Evolutionary conservation across 2,888 invertebrate species (phyloP), one percentile per base, ranked within the genome.

Genomic region (Nasonovia ribisnigri): DNA sequence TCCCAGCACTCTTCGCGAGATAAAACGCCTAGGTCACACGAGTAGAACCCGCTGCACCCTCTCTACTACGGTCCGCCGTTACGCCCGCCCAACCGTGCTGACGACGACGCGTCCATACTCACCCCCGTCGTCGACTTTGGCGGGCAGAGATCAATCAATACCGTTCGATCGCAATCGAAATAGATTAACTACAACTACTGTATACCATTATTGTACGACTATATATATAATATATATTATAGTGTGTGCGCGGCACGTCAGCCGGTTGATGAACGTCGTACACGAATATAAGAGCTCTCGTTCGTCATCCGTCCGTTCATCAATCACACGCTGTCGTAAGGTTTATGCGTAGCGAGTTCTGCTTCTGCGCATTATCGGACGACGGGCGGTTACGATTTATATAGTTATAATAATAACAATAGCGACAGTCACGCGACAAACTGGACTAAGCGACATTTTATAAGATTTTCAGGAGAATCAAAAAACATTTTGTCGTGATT

Each of bases 141-240:
- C 20, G 77, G 77, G 20, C 77, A 77, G 77, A 77, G 77, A 77
- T 77, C 77, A 77, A 77, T 89, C 89, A 89, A 89, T 89, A 89
- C 29, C 43, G 26, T 42, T 89, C 43, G 57, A 42, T 89, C 57
- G 43, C 43, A 57, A 89, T 89, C 89, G 89, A 57, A 57, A 89
- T 89, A 89, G 43, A 89, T 57, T 57, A 77, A 36, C 77, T 77
- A 77, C 36, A 36, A 77, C 77, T 77, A 42, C 77, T 77, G 77
- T 77, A 77, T 77, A 77, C 8, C 77, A 77, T 77, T 77, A 77
- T 42, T 77, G 77, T 77, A 42, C 20, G 36, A 20, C 1, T 36
- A 36, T 77, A 36, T 36, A 77, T 20, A 29, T n/a, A 16, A 77
- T 77, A 36, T 77, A 77, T 77, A 77, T 54, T 20, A 20, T 77